Conservation (phyloP, 2,888 invertebrate genomes). For the Stenurella melanura region DNA sequence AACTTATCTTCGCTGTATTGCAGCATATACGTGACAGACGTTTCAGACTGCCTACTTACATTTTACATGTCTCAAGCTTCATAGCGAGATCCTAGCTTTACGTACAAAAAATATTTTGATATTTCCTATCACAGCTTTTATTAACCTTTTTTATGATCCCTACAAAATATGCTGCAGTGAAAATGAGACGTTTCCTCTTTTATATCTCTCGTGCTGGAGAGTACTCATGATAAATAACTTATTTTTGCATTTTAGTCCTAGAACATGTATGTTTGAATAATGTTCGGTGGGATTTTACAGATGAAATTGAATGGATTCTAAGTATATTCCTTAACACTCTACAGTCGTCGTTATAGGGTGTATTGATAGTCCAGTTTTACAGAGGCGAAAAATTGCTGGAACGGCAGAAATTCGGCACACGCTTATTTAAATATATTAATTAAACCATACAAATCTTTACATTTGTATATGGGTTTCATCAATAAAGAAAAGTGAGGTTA, state of each 20-base stretch:
- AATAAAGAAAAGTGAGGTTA: no score
- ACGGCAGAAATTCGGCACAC: no score
- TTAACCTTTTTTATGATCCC: background rate
- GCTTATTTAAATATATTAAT: no score
- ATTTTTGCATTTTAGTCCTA: background rate
- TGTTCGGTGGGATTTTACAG: no score
- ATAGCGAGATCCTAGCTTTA: background rate
- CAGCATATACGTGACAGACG: background rate
- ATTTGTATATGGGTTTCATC: no score
- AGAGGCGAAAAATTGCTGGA: no score
- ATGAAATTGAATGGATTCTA: no score
- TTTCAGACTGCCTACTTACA: conserved; percentile 9
- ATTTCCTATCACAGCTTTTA: background rate
- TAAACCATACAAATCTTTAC: no score
- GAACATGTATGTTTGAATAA: no score
- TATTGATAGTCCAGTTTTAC: no score
- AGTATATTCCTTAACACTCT: no score
- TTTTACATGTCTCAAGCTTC: background rate
- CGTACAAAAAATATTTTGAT: background rate
- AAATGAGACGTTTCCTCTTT: background rate
- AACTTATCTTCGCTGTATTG: conserved; percentile 2
- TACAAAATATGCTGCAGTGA: background rate
- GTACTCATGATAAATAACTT: background rate
- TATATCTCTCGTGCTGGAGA: background rate
- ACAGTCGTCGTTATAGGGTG: no score